A percentile compares a stretch with the other conserved stretches of the same genome.
Conservation (phyloP, 2,113 vertebrate species). For the Pipra filicauda region DNA sequence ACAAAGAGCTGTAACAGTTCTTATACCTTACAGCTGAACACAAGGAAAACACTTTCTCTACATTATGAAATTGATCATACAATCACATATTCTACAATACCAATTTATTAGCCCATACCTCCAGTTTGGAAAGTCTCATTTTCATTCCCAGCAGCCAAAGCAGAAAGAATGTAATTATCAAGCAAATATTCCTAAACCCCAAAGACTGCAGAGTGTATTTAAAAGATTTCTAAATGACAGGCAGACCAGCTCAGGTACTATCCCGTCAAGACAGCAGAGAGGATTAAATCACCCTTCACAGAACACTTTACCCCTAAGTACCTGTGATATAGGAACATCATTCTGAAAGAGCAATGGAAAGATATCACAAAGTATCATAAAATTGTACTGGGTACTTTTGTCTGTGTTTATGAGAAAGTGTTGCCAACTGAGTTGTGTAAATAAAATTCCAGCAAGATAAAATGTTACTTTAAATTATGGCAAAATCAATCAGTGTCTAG, state of each 20-base stretch:
- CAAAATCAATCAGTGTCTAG: neutral
- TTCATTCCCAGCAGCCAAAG: neutral
- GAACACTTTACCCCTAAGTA: neutral
- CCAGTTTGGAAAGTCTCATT: constrained; percentile 16
- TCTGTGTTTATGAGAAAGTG: neutral
- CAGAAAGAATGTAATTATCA: constrained; percentile 15
- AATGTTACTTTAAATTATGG: constrained; percentile 28
- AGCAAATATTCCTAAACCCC: neutral
- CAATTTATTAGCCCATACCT: constrained; percentile 7
- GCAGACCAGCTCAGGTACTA: neutral
- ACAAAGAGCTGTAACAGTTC: neutral
- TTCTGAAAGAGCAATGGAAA: constrained; percentile 37
- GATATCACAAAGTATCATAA: neutral
- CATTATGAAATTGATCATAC: neutral
- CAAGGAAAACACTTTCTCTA: neutral
- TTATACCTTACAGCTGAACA: neutral
- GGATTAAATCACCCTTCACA: constrained; percentile 50
- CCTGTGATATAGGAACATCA: constrained; percentile 51
- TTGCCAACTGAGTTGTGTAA: neutral
- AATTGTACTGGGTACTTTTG: neutral
- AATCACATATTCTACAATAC: neutral
- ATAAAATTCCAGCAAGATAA: neutral
- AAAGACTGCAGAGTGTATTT: neutral
- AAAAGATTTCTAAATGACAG: constrained; percentile 33
- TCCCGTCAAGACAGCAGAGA: neutral